These are phyloP conservation scores for Drosophila busckii DNA, from an alignment of 1,140 invertebrate genomes.

Conservation along the genomic window DNA sequence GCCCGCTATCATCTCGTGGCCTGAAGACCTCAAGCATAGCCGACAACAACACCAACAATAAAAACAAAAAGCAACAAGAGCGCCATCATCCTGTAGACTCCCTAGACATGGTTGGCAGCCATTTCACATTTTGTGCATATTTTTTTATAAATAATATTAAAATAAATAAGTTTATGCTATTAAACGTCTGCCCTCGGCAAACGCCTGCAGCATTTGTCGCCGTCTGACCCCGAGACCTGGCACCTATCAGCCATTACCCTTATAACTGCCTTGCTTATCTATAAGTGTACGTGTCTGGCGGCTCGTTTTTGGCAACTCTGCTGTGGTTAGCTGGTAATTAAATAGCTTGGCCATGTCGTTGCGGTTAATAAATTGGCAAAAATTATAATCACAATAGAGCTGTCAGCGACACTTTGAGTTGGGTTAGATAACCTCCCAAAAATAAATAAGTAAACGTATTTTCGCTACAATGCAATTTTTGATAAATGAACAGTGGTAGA, in stretches of 20 bases:
- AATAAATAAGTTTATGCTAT: conserved; percentile 70
- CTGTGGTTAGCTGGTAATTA: conserved; percentile 54
- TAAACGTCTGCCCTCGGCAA: conserved; percentile 50
- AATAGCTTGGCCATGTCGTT: conserved; percentile 45
- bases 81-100: background rate
- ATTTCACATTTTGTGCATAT: conserved; percentile 44
- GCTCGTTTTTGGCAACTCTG: conserved; percentile 40
- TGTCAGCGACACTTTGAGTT: conserved; percentile 64
- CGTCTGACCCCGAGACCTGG: conserved; percentile 12
- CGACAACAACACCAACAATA: background rate
- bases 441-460: too few relatives aligned
- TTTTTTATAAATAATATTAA: conserved; percentile 69
- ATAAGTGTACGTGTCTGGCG: conserved; percentile 48
- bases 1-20: conserved; percentile 53
- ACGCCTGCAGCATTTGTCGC: conserved; percentile 45
- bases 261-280: conserved; percentile 40
- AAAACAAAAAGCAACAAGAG: background rate
- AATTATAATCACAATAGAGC: conserved; percentile 71
- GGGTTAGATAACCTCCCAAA: conserved; percentile 34
- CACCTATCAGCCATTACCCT: background rate
- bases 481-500: too few relatives aligned
- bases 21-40: conserved; percentile 12
- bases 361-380: conserved; percentile 67
- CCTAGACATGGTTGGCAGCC: background rate
- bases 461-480: too few relatives aligned